Evolutionary conservation across 2,797 vertebrate species (phyloP).

Genomic region (Strix occidentalis): DNA sequence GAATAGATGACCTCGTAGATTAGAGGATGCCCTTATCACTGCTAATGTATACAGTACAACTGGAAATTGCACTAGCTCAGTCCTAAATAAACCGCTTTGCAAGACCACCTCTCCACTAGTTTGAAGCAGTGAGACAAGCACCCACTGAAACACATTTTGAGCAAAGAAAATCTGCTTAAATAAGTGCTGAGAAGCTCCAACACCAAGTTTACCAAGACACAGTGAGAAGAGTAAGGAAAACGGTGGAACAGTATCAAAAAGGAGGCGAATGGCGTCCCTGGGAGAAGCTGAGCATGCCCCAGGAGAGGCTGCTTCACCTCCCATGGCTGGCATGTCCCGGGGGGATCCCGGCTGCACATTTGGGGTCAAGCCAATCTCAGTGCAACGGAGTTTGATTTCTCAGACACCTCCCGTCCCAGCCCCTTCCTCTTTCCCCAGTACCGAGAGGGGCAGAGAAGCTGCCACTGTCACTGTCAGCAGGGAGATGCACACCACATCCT

Average conservation of each 20-base stretch:
- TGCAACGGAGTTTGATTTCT: neutral
- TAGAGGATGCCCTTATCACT: constrained; percentile 45
- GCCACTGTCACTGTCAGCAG: rapidly evolving
- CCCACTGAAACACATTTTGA: neutral
- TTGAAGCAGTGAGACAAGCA: neutral
- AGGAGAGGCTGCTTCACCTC: neutral
- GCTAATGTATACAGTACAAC: constrained; percentile 55
- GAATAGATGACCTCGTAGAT: constrained; percentile 67
- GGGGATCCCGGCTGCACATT: rapidly evolving
- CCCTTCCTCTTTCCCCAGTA: neutral
- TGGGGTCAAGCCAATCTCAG: neutral
- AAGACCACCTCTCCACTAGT: neutral
- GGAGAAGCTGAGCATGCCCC: neutral
- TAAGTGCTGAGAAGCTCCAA: neutral
- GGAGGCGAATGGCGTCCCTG: neutral
- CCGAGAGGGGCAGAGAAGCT: neutral
- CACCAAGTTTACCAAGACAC: neutral
- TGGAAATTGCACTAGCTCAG: neutral
- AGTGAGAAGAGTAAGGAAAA: neutral
- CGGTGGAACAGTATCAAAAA: neutral
- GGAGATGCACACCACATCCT: neutral
- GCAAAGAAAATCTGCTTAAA: neutral
- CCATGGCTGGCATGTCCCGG: rapidly evolving
- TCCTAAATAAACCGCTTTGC: constrained; percentile 2
- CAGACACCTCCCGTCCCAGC: neutral